phyloP scores from a whole-genome alignment of 1,140 invertebrate genomes.

The Bombyx mandarina region DNA sequence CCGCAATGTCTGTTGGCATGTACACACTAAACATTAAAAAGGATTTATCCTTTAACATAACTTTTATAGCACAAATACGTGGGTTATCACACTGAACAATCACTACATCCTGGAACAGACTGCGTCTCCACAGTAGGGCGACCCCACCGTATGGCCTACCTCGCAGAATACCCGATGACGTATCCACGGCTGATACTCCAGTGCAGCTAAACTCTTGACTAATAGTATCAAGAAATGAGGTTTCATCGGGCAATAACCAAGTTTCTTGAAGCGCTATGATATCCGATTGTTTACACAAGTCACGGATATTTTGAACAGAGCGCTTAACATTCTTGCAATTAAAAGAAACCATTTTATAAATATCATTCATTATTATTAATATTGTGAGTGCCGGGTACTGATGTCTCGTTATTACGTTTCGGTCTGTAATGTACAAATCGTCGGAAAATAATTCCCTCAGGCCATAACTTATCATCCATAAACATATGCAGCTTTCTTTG shows the following conservation, averaged over 20 bases:
- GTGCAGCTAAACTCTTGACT: constrained; percentile 10
- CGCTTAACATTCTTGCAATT: constrained; percentile 4
- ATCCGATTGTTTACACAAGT: background rate
- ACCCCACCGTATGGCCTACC: constrained; percentile 3
- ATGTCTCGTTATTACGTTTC: too few species aligned
- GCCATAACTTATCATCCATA: constrained; percentile 16
- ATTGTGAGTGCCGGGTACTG: too few species aligned
- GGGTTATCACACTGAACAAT: constrained; percentile 17
- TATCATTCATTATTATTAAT: too few species aligned
- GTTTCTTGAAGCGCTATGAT: constrained; percentile 4
- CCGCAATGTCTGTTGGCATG: constrained; percentile 16
- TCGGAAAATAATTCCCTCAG: constrained; percentile 12
- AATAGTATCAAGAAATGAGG: background rate
- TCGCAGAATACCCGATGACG: background rate
- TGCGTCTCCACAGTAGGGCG: constrained; percentile 14
- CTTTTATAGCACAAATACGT: constrained; percentile 14
- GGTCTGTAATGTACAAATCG: constrained; percentile 1
- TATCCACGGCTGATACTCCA: constrained; percentile 6
- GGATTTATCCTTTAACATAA: constrained; percentile 10
- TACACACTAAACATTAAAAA: constrained; percentile 24
- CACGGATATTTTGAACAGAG: background rate
- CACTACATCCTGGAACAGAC: constrained; percentile 14
- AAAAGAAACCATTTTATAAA: background rate
- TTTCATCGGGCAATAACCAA: constrained; percentile 3
- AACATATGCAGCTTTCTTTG: constrained; percentile 12